phyloP scores from a whole-genome alignment of 2,888 invertebrate species.

The Athetis lepigone region DNA sequence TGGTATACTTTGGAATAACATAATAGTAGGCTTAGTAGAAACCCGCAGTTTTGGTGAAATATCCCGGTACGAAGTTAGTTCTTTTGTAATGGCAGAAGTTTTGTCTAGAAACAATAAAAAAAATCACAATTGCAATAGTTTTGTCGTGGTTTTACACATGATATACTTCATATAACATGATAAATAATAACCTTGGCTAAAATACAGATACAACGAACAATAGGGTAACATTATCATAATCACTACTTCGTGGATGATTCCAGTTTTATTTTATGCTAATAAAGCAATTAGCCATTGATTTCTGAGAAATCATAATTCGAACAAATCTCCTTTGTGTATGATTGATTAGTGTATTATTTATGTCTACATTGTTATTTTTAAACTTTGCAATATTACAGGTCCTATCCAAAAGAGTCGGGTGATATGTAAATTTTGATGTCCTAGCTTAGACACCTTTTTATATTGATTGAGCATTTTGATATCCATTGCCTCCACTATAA shows the following conservation, averaged over 20 bases:
- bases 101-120: background rate
- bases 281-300: constrained; percentile 33
- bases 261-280: constrained; percentile 40
- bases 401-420: no score
- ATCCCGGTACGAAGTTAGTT: no score
- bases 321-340: background rate
- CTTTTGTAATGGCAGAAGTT: background rate
- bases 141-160: background rate
- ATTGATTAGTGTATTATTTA: background rate
- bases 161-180: background rate
- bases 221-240: constrained; percentile 43
- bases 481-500: no score
- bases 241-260: constrained; percentile 14
- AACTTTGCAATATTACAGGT: no score
- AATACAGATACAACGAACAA: constrained; percentile 44
- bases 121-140: background rate
- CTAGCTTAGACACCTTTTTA: no score
- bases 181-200: constrained; percentile 1
- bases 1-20: no score
- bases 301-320: constrained; percentile 2
- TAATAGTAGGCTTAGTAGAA: no score
- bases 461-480: no score
- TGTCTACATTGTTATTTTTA: background rate
- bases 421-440: no score
- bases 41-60: no score